Percentiles rank a stretch among this genome's conserved stretches.
These are phyloP conservation scores for Cladopsammia gracilis DNA, from an alignment of 64 coral and sea anemone species.

Conservation along the genomic window DNA sequence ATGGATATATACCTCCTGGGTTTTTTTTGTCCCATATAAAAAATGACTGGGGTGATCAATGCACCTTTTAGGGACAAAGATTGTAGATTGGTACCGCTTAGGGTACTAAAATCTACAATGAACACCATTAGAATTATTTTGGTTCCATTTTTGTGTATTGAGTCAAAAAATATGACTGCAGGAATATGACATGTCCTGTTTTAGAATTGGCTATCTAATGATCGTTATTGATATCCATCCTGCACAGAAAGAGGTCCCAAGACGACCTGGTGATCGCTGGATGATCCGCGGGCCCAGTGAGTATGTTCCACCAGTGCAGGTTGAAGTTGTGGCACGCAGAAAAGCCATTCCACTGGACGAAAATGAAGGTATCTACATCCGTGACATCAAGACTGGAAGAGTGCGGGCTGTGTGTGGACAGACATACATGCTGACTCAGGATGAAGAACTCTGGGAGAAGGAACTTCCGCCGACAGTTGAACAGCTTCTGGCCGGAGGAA, in stretches of 20 bases:
- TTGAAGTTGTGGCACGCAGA: slow-evolving; percentile 85
- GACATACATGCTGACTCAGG: slow-evolving; percentile 98
- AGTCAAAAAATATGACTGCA: no score
- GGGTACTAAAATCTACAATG: no score
- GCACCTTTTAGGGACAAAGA: no score
- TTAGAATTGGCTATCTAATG: no score
- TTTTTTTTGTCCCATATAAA: no score
- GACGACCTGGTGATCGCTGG: slow-evolving; percentile 95
- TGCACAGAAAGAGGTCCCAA: slow-evolving; percentile 67
- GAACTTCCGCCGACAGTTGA: slow-evolving; percentile 93
- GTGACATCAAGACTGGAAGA: slow-evolving; percentile 97
- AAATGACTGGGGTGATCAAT: no score
- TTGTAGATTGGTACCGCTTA: no score
- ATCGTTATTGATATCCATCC: not conserved
- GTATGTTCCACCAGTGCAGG: slow-evolving; percentile 95
- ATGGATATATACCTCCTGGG: no score
- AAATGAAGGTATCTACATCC: slow-evolving; percentile 97
- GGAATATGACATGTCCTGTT: no score
- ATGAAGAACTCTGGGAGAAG: slow-evolving; percentile 97
- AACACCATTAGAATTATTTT: no score
- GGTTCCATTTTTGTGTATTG: no score
- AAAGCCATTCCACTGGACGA: slow-evolving; percentile 98
- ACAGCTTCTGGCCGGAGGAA: slow-evolving; percentile 80
- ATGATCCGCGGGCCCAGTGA: slow-evolving; percentile 99
- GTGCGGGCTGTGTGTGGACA: slow-evolving; percentile 97